Percentiles rank a stretch among this genome's conserved stretches.
phyloP scores from a whole-genome alignment of 2,113 vertebrate species.

The Plecturocebus donacophilus region DNA sequence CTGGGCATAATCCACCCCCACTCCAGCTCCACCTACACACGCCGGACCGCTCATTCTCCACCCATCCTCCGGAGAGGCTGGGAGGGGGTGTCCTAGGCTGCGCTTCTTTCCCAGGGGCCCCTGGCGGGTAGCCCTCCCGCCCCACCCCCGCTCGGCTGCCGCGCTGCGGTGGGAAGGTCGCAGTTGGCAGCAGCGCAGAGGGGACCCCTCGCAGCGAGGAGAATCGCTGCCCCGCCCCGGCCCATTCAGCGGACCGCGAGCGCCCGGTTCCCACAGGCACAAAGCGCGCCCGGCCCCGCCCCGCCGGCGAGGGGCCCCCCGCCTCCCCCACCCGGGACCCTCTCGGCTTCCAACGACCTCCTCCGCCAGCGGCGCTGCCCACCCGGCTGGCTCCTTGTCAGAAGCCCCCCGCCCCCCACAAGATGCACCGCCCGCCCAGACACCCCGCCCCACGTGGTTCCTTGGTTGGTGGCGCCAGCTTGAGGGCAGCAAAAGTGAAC shows the following conservation, averaged over 20 bases:
- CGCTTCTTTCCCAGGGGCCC: constrained; percentile 49
- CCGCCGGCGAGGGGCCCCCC: neutral
- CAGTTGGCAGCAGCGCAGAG: neutral
- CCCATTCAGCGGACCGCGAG: constrained; percentile 76
- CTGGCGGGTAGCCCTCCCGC: neutral
- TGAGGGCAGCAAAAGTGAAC: neutral
- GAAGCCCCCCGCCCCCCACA: rapidly evolving
- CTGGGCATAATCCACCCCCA: neutral
- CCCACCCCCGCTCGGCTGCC: neutral
- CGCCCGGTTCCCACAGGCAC: constrained; percentile 73
- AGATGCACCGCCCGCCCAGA: neutral
- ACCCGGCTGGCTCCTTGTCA: rapidly evolving
- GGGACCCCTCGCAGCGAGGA: constrained; percentile 87
- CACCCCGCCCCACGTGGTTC: neutral
- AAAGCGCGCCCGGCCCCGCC: constrained; percentile 65
- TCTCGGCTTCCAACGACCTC: neutral
- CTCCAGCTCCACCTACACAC: neutral
- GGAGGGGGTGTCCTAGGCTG: neutral
- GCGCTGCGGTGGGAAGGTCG: constrained; percentile 57
- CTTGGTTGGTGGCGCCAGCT: rapidly evolving
- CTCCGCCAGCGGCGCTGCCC: neutral
- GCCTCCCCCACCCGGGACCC: neutral
- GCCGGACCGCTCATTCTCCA: neutral
- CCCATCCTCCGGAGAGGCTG: neutral
- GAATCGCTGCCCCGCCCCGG: constrained; percentile 86